phyloP scores from a whole-genome alignment of 92 coral and sea anemone genomes.

The Palythoa grandiflora region DNA sequence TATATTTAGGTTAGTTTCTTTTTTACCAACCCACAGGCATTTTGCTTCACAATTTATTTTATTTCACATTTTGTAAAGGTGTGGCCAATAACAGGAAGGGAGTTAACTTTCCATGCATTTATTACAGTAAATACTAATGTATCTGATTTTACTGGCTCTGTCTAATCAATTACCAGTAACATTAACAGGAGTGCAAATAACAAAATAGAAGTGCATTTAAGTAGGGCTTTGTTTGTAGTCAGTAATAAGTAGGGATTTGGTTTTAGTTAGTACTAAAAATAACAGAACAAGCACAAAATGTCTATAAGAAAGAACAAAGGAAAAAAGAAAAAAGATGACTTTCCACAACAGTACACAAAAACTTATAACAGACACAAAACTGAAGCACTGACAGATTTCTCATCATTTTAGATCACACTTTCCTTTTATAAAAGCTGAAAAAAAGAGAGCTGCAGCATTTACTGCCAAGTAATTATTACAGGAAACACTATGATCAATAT shows the following conservation, averaged over 20 bases:
- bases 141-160: not conserved
- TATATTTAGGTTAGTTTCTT: no score
- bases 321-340: slow-evolving; percentile 31
- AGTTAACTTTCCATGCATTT: no score
- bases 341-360: slow-evolving; percentile 26
- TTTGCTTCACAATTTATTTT: no score
- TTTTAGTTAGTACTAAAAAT: not conserved
- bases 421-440: not conserved
- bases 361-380: slow-evolving; percentile 24
- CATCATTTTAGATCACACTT: slow-evolving; percentile 43
- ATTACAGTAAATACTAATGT: not conserved
- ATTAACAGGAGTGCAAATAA: not conserved
- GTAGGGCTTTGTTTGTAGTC: slow-evolving; percentile 33
- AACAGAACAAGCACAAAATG: slow-evolving; percentile 27
- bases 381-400: slow-evolving; percentile 14
- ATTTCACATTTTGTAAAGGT: no score
- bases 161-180: not conserved
- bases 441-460: no score
- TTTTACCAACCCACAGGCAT: no score
- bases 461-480: not conserved
- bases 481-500: not conserved
- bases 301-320: slow-evolving; percentile 7
- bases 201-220: not conserved
- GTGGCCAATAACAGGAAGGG: no score
- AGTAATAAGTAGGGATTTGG: slow-evolving; percentile 21